Base-by-base conservation (phyloP, 1,140 invertebrate species). In the Bacillus rossius region DNA sequence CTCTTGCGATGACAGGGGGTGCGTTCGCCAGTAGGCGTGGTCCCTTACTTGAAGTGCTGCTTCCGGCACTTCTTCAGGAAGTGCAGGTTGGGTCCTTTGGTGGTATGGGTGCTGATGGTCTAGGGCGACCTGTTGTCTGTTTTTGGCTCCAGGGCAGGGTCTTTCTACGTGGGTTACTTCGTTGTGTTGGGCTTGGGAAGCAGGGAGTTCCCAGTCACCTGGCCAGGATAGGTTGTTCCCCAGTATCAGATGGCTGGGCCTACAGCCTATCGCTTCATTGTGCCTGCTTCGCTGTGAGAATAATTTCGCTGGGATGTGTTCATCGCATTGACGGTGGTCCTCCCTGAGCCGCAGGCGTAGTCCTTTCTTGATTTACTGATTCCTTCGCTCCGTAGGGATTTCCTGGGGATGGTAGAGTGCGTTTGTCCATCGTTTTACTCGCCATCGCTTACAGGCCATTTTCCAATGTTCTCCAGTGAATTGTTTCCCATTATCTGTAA, bases 311-410 rank as follows among this genome's bases (percentile, higher is more conserved):
- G 62, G 22, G 14, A 34, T 8, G 40, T 52, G 16, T 66, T 62
- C 7, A 34, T 19, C 51, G 8, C 42, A 45, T 45, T 45, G 5
- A 45, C 38, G 22, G 8, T 53, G 40, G 8, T 59, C 13, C 8
- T 59, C 40, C 13, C 51, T 2, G 13, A 66, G 51, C 10, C 38
- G 16, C n/a, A 66, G 42, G 23, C 59, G 19, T 0, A 64, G 40
- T 3, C 63, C 63, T 45, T 66, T 66, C 34, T 67, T 69, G 4
- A 68, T 43, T 13, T 63, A 54, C 38, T 65, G 59, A 37, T 69
- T 71, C n/a, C 65, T 29, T n/a, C 64, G 20, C 55, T 69, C 69
- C 2, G 63, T 64, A 3, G 62, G 63, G 56, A 69, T 70, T 0
- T 63, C 64, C 17, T 60, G 55, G 3, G 68, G 67, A 50, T 70